These are phyloP conservation scores for Cantharis rufa DNA, from an alignment of 2,888 invertebrate genomes.

Conservation along the genomic window DNA sequence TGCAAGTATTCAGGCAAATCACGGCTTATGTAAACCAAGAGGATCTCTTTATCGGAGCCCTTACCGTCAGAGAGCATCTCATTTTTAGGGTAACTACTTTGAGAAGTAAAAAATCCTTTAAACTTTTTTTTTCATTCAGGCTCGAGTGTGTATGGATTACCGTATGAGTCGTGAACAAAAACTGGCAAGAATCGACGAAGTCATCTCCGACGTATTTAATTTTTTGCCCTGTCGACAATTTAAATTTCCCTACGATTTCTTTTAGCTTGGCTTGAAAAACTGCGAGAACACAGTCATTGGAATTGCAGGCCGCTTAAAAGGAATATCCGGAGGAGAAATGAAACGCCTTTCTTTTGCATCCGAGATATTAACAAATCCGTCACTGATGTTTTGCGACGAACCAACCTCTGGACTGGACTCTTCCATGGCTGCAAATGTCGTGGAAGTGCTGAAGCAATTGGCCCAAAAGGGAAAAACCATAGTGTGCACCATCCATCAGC, in stretches of 20 bases:
- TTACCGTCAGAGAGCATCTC: conserved; percentile 88
- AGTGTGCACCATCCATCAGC: conserved; percentile 93
- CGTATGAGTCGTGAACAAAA: conserved; percentile 74
- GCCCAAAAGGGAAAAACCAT: conserved; percentile 86
- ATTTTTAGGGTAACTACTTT: conserved; percentile 71
- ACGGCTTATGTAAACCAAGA: conserved; percentile 90
- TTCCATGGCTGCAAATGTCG: conserved; percentile 94
- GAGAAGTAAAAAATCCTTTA: conserved; percentile 3
- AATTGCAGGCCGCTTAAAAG: conserved; percentile 82
- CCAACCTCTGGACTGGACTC: conserved; percentile 97
- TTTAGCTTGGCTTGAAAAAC: conserved; percentile 70
- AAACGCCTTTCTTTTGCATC: conserved; percentile 94
- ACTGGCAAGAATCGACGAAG: conserved; percentile 81
- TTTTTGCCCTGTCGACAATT: not conserved
- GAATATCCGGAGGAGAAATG: conserved; percentile 95
- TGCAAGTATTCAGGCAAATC: conserved; percentile 75
- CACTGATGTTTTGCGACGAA: conserved; percentile 95
- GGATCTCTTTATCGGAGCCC: conserved; percentile 87
- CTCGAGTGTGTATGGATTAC: conserved; percentile 83
- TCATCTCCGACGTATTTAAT: conserved; percentile 75
- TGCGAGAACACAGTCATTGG: conserved; percentile 93
- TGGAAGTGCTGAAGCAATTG: conserved; percentile 76
- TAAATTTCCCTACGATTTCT: not conserved
- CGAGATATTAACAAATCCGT: conserved; percentile 95
- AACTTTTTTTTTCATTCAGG: conserved; percentile 58